Percentiles rank a stretch among this genome's conserved stretches.
phyloP scores from a whole-genome alignment of 2,113 vertebrate species.

The Sebastes fasciatus region DNA sequence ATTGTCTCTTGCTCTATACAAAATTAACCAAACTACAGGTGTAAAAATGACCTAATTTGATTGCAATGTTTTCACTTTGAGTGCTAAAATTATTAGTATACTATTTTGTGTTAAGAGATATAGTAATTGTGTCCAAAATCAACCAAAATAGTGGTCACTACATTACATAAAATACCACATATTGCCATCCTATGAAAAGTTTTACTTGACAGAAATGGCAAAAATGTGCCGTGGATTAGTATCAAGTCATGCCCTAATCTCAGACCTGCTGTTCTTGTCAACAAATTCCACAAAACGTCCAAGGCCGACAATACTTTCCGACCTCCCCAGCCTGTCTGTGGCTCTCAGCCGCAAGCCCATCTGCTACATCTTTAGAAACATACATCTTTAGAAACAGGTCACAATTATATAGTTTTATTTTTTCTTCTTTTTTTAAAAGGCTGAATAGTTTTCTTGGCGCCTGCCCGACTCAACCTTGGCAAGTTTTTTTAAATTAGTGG shows the following conservation, averaged over 20 bases:
- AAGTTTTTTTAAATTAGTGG: slow-evolving; percentile 27
- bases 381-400: too few species aligned
- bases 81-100: neutral
- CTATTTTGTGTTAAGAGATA: neutral
- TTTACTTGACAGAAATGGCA: neutral
- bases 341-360: too few species aligned
- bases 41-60: neutral
- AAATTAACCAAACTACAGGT: too few species aligned
- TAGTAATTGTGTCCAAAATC: neutral
- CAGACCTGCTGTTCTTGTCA: neutral
- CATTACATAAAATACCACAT: neutral
- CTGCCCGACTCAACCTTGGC: slow-evolving; percentile 14
- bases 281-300: neutral
- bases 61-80: neutral
- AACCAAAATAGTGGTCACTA: neutral
- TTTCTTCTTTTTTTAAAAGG: too few species aligned
- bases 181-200: neutral
- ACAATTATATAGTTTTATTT: too few species aligned
- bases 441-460: neutral
- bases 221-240: neutral
- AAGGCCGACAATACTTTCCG: too few species aligned
- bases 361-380: too few species aligned
- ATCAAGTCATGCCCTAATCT: neutral
- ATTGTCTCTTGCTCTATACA: neutral
- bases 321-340: too few species aligned